These are phyloP conservation scores for Blera fallax DNA, from an alignment of 2,888 invertebrate species.

Conservation along the genomic window DNA sequence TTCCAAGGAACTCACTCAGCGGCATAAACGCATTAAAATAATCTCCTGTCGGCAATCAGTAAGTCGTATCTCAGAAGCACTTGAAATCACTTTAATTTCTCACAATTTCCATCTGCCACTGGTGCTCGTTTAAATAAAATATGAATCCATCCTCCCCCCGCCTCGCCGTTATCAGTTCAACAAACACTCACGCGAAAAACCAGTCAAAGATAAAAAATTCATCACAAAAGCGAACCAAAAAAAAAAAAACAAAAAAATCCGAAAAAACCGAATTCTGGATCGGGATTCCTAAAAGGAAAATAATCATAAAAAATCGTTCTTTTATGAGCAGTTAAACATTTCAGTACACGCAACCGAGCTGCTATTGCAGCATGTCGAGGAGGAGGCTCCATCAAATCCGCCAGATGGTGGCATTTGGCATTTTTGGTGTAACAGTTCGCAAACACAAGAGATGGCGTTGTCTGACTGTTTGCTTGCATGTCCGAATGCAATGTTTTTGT, in stretches of 20 bases:
- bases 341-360: conserved; percentile 44
- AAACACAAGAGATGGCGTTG: conserved; percentile 47
- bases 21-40: conserved; percentile 48
- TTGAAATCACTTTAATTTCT: conserved; percentile 16
- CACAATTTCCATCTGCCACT: not conserved
- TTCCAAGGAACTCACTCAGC: not conserved
- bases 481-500: conserved; percentile 49
- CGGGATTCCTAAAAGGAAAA: not conserved
- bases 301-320: conserved; percentile 7
- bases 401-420: conserved; percentile 40
- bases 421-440: conserved; percentile 21
- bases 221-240: not conserved
- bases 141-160: conserved; percentile 8
- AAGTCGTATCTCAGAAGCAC: not conserved
- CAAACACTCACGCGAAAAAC: conserved; percentile 27
- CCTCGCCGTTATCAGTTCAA: conserved; percentile 27
- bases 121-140: conserved; percentile 36
- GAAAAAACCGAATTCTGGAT: not conserved
- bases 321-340: conserved; percentile 56
- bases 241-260: no score
- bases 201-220: conserved; percentile 25
- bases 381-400: not conserved
- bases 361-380: not conserved
- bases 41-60: conserved; percentile 18
- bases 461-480: conserved; percentile 50